phyloP scores from a whole-genome alignment of 2,113 vertebrate species.

The Monopterus albus region DNA sequence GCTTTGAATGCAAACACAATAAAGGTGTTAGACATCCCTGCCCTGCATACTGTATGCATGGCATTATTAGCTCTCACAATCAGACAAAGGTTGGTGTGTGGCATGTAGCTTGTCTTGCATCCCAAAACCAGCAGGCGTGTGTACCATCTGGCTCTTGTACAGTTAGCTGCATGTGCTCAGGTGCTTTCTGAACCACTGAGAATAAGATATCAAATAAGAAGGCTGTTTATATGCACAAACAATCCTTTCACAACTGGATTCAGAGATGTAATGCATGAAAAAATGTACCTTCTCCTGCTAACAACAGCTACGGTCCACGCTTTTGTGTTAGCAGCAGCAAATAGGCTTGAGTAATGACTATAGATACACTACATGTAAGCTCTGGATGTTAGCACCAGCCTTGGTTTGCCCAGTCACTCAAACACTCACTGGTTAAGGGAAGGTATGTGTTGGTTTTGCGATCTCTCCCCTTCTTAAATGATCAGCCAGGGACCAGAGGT shows the following conservation, averaged over 20 bases:
- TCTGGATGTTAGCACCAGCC: slow-evolving; percentile 33
- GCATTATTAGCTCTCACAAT: slow-evolving; percentile 63
- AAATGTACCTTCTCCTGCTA: slow-evolving; percentile 1
- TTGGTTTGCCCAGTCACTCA: slow-evolving; percentile 61
- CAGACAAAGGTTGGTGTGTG: slow-evolving; percentile 45
- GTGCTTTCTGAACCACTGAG: slow-evolving; percentile 25
- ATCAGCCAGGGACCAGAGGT: slow-evolving; percentile 21
- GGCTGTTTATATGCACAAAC: slow-evolving; percentile 66
- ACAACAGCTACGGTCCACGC: slow-evolving; percentile 31
- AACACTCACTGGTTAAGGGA: slow-evolving; percentile 40
- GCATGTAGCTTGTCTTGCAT: slow-evolving; percentile 49
- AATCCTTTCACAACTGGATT: slow-evolving; percentile 44
- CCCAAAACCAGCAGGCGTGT: slow-evolving; percentile 38
- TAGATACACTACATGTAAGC: slow-evolving; percentile 47
- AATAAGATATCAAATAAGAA: slow-evolving; percentile 61
- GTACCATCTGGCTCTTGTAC: slow-evolving; percentile 13
- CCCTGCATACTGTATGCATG: slow-evolving; percentile 55
- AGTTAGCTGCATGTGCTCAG: slow-evolving; percentile 32
- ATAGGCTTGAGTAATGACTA: slow-evolving; percentile 47
- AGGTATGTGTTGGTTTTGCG: slow-evolving; percentile 37
- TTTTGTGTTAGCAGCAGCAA: slow-evolving; percentile 29
- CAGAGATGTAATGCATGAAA: slow-evolving; percentile 4
- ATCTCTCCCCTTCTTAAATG: neutral
- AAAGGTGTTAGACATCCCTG: slow-evolving; percentile 40
- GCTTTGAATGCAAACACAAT: slow-evolving; percentile 57